Conservation (phyloP, 2,113 vertebrate genomes). For the Pachycephala philippinensis region DNA sequence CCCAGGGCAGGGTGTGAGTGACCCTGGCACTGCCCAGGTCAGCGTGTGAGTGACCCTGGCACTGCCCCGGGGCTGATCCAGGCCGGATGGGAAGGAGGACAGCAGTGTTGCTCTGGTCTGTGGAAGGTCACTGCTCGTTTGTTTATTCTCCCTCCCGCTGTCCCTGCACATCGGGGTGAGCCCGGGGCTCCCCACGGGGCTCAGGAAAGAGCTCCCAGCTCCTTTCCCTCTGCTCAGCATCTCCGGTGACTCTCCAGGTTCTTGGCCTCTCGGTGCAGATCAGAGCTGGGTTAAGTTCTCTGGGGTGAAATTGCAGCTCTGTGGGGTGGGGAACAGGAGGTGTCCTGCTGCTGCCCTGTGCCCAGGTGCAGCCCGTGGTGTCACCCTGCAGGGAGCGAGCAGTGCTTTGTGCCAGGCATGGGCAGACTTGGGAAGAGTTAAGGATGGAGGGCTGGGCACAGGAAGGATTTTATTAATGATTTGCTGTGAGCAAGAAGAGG, state of each 20-base stretch:
- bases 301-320: neutral
- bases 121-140: neutral
- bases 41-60: neutral
- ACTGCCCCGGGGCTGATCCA: neutral
- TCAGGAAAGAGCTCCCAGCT: neutral
- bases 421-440: neutral
- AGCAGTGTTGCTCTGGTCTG: accelerated
- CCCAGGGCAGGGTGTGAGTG: no score
- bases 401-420: neutral
- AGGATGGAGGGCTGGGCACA: neutral
- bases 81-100: neutral
- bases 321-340: neutral
- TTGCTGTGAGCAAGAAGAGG: neutral
- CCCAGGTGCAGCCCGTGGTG: neutral
- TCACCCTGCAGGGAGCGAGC: neutral
- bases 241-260: neutral
- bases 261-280: neutral
- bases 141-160: neutral
- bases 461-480: neutral
- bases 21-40: neutral
- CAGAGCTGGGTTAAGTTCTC: neutral
- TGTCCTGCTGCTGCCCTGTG: neutral
- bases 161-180: neutral
- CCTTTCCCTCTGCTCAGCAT: neutral
- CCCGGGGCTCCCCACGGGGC: neutral